Evolutionary conservation across 2,888 invertebrate genomes (phyloP).

Genomic region (Leucophenga montana): DNA sequence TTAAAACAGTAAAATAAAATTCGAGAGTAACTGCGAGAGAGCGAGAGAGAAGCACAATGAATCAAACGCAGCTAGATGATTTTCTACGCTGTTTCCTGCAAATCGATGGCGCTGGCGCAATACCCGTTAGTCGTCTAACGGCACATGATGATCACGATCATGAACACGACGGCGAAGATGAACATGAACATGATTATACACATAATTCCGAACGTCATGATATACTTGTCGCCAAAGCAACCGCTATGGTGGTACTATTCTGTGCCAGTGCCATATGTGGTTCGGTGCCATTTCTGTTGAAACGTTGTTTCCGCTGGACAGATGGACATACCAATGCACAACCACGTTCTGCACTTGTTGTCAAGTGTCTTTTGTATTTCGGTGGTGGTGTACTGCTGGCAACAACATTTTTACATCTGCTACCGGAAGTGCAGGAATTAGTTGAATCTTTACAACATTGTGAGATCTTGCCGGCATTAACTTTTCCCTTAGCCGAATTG

Average conservation of each 20-base stretch:
- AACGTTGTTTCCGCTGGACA: slow-evolving; percentile 80
- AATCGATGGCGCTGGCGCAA: slow-evolving; percentile 49
- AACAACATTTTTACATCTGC: slow-evolving; percentile 86
- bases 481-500: slow-evolving; percentile 80
- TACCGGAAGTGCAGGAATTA: slow-evolving; percentile 85
- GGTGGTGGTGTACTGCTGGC: slow-evolving; percentile 89
- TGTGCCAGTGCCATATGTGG: slow-evolving; percentile 85
- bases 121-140: slow-evolving; percentile 46
- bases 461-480: slow-evolving; percentile 73
- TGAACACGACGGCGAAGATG: slow-evolving; percentile 63
- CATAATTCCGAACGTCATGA: slow-evolving; percentile 57
- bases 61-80: slow-evolving; percentile 61
- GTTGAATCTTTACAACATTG: slow-evolving; percentile 76
- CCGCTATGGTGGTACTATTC: slow-evolving; percentile 87
- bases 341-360: slow-evolving; percentile 71
- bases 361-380: slow-evolving; percentile 81
- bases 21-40: too few species aligned
- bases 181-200: slow-evolving; percentile 60
- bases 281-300: slow-evolving; percentile 81
- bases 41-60: slow-evolving; percentile 43
- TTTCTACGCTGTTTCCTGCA: slow-evolving; percentile 62
- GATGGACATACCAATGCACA: slow-evolving; percentile 62
- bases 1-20: too few species aligned
- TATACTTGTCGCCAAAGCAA: slow-evolving; percentile 81
- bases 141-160: slow-evolving; percentile 48